Conservation (phyloP, 1,140 invertebrate species). For the Eufriesea mexicana region DNA sequence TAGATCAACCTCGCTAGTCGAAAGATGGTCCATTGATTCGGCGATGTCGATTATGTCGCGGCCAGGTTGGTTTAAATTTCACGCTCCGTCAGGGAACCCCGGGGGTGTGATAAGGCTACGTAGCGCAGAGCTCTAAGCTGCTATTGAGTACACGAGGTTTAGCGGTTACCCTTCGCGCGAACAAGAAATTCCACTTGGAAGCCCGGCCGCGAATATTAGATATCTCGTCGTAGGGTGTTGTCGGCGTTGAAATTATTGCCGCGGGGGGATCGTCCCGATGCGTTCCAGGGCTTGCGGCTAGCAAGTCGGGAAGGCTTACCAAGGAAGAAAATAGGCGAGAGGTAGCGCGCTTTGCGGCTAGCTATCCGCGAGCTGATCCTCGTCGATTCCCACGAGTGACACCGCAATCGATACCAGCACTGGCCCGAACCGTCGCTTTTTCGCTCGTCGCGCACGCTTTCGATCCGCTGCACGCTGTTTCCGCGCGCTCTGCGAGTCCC, state of each 20-base stretch:
- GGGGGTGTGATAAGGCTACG: constrained; percentile 56
- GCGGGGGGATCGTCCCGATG: constrained; percentile 13
- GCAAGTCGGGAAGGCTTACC: background rate
- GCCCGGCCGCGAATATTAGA: constrained; percentile 61
- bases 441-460: constrained; percentile 28
- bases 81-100: constrained; percentile 49
- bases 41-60: constrained; percentile 64
- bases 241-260: constrained; percentile 13
- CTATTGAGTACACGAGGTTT: constrained; percentile 64
- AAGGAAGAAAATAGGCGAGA: constrained; percentile 22
- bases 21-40: constrained; percentile 53
- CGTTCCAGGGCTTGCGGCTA: constrained; percentile 20
- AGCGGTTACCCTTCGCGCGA: constrained; percentile 62
- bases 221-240: constrained; percentile 46
- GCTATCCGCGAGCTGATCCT: constrained; percentile 53
- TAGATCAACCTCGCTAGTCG: no score
- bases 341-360: constrained; percentile 10
- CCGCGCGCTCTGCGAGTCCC: constrained; percentile 26
- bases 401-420: constrained; percentile 59
- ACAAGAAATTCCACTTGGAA: constrained; percentile 64
- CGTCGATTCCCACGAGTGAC: constrained; percentile 62
- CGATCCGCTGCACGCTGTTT: background rate
- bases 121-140: constrained; percentile 59
- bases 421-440: constrained; percentile 42
- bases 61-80: constrained; percentile 63